phyloP scores from a whole-genome alignment of 2,888 invertebrate genomes.

The Fabriciana adippe region DNA sequence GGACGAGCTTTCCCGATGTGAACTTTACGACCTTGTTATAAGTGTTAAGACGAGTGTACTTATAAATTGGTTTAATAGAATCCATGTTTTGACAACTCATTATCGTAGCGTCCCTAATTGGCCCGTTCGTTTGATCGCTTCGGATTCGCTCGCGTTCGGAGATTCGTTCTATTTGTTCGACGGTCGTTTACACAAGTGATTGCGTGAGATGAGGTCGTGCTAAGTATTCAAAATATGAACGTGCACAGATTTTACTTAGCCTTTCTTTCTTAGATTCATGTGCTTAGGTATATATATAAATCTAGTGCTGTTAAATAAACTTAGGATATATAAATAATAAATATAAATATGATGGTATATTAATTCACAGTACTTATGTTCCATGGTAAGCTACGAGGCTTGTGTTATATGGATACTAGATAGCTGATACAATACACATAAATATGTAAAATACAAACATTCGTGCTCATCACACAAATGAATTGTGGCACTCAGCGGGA shows the following conservation, averaged over 20 bases:
- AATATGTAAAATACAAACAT: too few species aligned
- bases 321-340: too few species aligned
- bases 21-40: constrained; percentile 47
- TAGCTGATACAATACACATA: too few species aligned
- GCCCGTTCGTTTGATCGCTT: constrained; percentile 65
- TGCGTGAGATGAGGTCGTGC: constrained; percentile 58
- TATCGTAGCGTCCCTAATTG: constrained; percentile 76
- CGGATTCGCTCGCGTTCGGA: constrained; percentile 46
- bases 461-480: too few species aligned
- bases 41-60: constrained; percentile 41
- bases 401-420: too few species aligned
- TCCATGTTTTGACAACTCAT: constrained; percentile 80
- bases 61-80: constrained; percentile 47
- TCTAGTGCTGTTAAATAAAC: not conserved
- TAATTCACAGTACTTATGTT: too few species aligned
- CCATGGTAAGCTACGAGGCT: too few species aligned
- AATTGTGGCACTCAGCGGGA: too few species aligned
- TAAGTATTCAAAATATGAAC: constrained; percentile 55
- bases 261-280: not conserved
- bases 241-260: constrained; percentile 12
- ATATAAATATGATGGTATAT: too few species aligned
- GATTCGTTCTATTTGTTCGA: constrained; percentile 66
- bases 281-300: not conserved
- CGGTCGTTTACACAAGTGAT: constrained; percentile 76
- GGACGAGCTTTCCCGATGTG: constrained; percentile 42